These are phyloP conservation scores for Macaria notata DNA, from an alignment of 2,888 invertebrate genomes.

Conservation along the genomic window DNA sequence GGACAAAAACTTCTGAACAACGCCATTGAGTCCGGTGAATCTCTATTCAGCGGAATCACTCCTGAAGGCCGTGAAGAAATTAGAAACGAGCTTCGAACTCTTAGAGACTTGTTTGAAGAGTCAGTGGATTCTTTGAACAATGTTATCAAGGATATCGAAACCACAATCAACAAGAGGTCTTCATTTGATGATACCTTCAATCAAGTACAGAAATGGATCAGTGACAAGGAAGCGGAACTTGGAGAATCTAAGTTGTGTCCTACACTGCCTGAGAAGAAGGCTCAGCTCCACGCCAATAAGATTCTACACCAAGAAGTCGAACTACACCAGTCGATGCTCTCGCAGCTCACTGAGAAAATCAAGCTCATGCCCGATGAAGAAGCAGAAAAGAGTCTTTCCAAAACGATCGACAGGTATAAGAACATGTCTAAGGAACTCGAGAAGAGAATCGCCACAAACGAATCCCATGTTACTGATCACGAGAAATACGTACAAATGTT, in stretches of 20 bases:
- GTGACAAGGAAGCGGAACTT: slow-evolving; percentile 89
- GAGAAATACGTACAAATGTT: slow-evolving; percentile 91
- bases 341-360: slow-evolving; percentile 92
- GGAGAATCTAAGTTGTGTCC: slow-evolving; percentile 88
- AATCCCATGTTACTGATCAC: slow-evolving; percentile 89
- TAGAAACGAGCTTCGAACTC: slow-evolving; percentile 89
- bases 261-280: slow-evolving; percentile 93
- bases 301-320: slow-evolving; percentile 92
- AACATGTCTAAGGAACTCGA: slow-evolving; percentile 85
- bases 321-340: slow-evolving; percentile 91
- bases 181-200: slow-evolving; percentile 96
- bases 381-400: slow-evolving; percentile 87
- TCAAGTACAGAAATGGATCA: slow-evolving; percentile 93
- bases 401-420: slow-evolving; percentile 88
- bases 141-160: slow-evolving; percentile 93
- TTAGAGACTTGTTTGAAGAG: slow-evolving; percentile 92
- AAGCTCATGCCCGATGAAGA: slow-evolving; percentile 90
- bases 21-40: slow-evolving; percentile 93
- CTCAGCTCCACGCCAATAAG: slow-evolving; percentile 90
- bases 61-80: slow-evolving; percentile 94
- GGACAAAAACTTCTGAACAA: slow-evolving; percentile 90
- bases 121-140: slow-evolving; percentile 92
- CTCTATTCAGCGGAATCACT: slow-evolving; percentile 92
- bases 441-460: slow-evolving; percentile 84
- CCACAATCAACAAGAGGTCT: slow-evolving; percentile 93